phyloP scores from a whole-genome alignment of 2,797 vertebrate genomes.

The Siniperca undulata region DNA sequence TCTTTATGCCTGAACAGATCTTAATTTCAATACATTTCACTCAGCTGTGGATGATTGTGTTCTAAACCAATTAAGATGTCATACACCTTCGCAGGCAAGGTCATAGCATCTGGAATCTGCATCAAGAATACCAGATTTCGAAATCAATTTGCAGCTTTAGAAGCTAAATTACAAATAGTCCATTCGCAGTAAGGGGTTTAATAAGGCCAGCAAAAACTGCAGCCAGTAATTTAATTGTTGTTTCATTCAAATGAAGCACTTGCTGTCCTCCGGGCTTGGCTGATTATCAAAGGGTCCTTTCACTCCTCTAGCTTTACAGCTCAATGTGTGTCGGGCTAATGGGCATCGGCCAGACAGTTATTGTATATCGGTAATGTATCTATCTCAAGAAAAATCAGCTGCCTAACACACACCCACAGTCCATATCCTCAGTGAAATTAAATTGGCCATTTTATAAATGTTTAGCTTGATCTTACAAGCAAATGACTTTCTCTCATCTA shows the following conservation, averaged over 20 bases:
- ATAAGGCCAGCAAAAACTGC: slow-evolving; percentile 64
- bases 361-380: slow-evolving; percentile 69
- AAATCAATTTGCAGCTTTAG: slow-evolving; percentile 70
- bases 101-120: slow-evolving; percentile 51
- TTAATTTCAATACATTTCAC: slow-evolving; percentile 47
- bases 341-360: slow-evolving; percentile 62
- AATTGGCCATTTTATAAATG: slow-evolving; percentile 64
- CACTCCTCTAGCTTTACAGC: slow-evolving; percentile 58
- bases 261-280: slow-evolving; percentile 70
- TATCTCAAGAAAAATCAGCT: slow-evolving; percentile 45
- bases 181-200: slow-evolving; percentile 67
- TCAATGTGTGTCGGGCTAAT: slow-evolving; percentile 66
- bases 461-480: slow-evolving; percentile 55
- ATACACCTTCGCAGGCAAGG: slow-evolving; percentile 68
- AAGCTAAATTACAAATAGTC: slow-evolving; percentile 69
- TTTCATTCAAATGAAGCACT: slow-evolving; percentile 79
- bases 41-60: slow-evolving; percentile 46
- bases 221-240: slow-evolving; percentile 80
- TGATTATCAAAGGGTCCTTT: slow-evolving; percentile 73
- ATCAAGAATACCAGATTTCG: slow-evolving; percentile 58
- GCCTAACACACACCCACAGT: slow-evolving; percentile 22
- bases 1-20: slow-evolving; percentile 54
- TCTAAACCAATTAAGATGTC: slow-evolving; percentile 67
- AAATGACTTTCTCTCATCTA: slow-evolving; percentile 59
- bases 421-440: slow-evolving; percentile 45